Evolutionary conservation across 23 tunicate genomes (phyloP).

Genomic region (Trididemnum nubilum): DNA sequence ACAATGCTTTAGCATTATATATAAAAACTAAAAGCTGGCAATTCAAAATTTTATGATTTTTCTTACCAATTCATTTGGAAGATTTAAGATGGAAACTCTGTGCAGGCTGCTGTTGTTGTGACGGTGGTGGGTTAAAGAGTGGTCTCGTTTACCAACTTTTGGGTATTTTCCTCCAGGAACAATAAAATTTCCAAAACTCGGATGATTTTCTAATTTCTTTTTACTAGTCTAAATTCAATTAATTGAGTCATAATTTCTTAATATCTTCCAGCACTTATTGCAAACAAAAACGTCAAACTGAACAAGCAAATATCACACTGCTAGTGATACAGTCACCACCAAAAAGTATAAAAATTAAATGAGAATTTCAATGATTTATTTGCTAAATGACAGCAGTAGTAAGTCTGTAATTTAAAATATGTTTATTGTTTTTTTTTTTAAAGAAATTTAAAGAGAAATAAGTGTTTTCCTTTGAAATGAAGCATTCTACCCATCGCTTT

Average conservation of each 20-base stretch:
- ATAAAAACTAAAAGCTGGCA: too few relatives aligned
- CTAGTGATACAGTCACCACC: too few relatives aligned
- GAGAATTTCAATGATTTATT: too few relatives aligned
- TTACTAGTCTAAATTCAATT: constrained; percentile 5
- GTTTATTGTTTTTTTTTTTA: too few relatives aligned
- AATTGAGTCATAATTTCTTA: too few relatives aligned
- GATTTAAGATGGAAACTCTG: constrained; percentile 7
- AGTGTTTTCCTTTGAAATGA: too few relatives aligned
- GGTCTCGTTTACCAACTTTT: background rate
- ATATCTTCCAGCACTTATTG: too few relatives aligned
- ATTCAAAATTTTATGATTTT: too few relatives aligned
- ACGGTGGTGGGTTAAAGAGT: background rate
- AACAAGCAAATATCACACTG: background rate
- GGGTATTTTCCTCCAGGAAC: background rate
- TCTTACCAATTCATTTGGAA: constrained; percentile 50
- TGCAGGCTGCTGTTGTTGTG: background rate
- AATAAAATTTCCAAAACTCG: background rate
- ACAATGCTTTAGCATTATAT: too few relatives aligned
- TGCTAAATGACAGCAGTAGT: background rate
- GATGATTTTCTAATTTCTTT: background rate
- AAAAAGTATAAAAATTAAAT: too few relatives aligned
- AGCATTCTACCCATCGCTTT: too few relatives aligned
- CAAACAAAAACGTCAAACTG: background rate
- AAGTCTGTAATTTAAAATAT: background rate
- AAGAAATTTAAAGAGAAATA: too few relatives aligned